These are phyloP conservation scores for Heliconius himera DNA, from an alignment of 1,140 invertebrate genomes.

Conservation along the genomic window DNA sequence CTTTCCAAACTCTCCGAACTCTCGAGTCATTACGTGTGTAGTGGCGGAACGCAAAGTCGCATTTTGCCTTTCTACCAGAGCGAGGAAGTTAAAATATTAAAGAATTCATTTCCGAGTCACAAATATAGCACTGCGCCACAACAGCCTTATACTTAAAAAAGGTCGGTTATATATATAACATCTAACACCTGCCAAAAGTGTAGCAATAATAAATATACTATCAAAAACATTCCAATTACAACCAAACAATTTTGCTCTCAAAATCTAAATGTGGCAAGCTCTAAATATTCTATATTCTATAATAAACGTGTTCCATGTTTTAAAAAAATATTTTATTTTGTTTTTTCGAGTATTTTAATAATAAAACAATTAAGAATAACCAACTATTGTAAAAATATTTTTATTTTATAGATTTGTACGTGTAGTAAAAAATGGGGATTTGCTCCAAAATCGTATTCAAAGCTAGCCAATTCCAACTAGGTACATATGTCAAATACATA, in stretches of 20 bases:
- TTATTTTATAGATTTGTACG: neutral
- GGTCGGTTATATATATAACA: neutral
- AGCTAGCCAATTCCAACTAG: too few relatives aligned
- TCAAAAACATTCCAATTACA: neutral
- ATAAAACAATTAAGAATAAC: neutral
- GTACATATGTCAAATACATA: too few relatives aligned
- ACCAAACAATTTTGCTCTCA: neutral
- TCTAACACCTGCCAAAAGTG: neutral
- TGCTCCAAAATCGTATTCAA: too few relatives aligned
- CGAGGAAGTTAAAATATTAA: too few relatives aligned
- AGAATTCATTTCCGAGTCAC: too few relatives aligned
- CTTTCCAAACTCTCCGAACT: too few relatives aligned
- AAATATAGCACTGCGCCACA: too few relatives aligned
- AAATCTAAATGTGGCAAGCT: neutral
- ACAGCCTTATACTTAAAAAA: neutral
- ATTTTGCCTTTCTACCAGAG: too few relatives aligned
- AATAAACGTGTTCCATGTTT: neutral
- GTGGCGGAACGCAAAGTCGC: too few relatives aligned
- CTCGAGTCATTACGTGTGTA: too few relatives aligned
- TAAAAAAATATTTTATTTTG: neutral
- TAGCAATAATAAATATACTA: neutral
- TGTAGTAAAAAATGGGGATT: too few relatives aligned
- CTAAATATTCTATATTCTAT: neutral
- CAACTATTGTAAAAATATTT: neutral
- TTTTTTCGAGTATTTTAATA: neutral